Evolutionary conservation across 2,888 invertebrate genomes (phyloP), one percentile per base, ranked within the genome.

Genomic region (Drosophila tripunctata): DNA sequence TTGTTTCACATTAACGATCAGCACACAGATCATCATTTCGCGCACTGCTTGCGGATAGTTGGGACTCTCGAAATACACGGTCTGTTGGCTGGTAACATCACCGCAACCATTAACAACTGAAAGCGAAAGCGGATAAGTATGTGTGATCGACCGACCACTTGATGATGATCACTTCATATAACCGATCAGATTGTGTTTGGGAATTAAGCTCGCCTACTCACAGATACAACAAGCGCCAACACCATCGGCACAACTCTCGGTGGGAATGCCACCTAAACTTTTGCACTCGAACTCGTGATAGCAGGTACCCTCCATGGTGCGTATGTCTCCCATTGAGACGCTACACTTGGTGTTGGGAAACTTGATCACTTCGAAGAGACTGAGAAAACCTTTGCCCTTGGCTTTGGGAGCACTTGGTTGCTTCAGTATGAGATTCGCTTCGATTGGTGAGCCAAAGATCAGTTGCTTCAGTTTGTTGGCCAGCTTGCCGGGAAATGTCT

Each of bases 221-320:
- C 96, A 94, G 67, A 95, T 93, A 86, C 96, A 96, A 86, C 96
- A 96, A 22, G 94, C 94, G 8, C 95, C 96, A 83, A 94, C 94
- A 3, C 95, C 95, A 87, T 93, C 93, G 12, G 95, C 95, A 90
- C 96, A 96, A 1, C 92, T 89, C n/a, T 95, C 95, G 89, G 94
- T 93, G 1, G 93, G 90, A 4, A 92, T 92, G 1, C 96, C 96
- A 45, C 94, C 94, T 33, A 93, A 88, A 44, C 92, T 91, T 14
- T 92, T 91, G 87, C 96, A 96, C 85, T 96, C 94, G 30, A 93
- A 92, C 61, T 93, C 92, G 79, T 94, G 94, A 75, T 95, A 93
- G 87, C 96, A 96, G 19, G 93, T 93, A 0, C 96, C 96, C 83
- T 94, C 94, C 76, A 95, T 92, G 4, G 94, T 92, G 19, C 92